phyloP scores from a whole-genome alignment of 2,113 vertebrate genomes.

The Paedocypris sp. region DNA sequence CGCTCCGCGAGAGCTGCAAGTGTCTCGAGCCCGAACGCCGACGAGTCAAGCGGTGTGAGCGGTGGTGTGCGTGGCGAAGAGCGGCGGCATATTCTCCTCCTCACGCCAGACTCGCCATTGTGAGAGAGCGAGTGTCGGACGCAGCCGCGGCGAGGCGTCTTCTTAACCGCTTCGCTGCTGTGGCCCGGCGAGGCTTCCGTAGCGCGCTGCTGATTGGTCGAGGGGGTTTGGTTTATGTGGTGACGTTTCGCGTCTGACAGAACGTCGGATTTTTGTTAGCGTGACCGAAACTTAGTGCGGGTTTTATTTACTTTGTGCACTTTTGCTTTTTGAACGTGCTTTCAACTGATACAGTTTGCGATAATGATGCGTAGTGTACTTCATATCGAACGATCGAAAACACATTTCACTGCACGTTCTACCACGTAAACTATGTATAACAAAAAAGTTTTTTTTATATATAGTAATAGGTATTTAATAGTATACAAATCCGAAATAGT shows the following conservation, averaged over 20 bases:
- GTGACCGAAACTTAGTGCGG: neutral
- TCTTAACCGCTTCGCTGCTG: slow-evolving; percentile 18
- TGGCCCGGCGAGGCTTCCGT: slow-evolving; percentile 50
- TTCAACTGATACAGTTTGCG: no score
- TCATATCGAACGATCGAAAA: no score
- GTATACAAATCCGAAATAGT: no score
- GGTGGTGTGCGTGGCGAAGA: neutral
- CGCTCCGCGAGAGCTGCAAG: neutral
- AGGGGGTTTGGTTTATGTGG: neutral
- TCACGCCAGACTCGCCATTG: slow-evolving; percentile 37
- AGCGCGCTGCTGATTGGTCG: slow-evolving; percentile 38
- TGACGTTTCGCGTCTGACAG: neutral
- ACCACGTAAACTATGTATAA: no score
- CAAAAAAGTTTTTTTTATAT: no score
- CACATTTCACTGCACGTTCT: no score
- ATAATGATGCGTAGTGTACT: no score
- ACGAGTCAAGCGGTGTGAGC: neutral
- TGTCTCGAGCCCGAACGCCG: neutral
- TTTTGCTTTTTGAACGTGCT: no score
- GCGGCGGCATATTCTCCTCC: slow-evolving; percentile 30
- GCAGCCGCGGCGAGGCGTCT: slow-evolving; percentile 30
- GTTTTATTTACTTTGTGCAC: no score
- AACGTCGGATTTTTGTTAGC: neutral
- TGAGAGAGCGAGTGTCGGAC: slow-evolving; percentile 20
- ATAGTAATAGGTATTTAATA: no score